Conservation (phyloP, 2,797 vertebrate genomes). For the Sarcoramphus papa region DNA sequence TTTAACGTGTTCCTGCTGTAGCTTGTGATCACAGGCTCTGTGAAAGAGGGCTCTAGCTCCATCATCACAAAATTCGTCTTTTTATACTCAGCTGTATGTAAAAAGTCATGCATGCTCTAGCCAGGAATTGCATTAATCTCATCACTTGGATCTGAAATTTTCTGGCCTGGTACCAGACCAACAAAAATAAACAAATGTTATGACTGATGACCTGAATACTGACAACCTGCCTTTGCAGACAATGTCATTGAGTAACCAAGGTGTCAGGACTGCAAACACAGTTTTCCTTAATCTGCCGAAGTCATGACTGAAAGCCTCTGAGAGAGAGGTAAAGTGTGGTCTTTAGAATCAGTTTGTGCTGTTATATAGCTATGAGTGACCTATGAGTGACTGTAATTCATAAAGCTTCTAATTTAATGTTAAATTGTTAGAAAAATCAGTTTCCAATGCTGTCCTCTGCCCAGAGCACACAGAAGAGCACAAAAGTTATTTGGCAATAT, state of each 20-base stretch:
- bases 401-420: not conserved
- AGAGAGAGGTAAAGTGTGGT: not conserved
- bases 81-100: not conserved
- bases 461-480: not conserved
- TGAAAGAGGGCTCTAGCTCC: not conserved
- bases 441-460: not conserved
- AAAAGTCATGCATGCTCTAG: not conserved
- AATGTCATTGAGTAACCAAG: not conserved
- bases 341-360: not conserved
- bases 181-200: not conserved
- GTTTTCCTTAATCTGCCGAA: not conserved
- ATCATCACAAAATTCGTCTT: not conserved
- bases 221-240: not conserved
- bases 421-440: not conserved
- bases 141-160: not conserved
- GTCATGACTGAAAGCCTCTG: not conserved
- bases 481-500: not conserved
- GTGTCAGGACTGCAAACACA: not conserved
- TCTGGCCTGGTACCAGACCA: not conserved
- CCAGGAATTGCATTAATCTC: not conserved
- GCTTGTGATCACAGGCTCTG: not conserved
- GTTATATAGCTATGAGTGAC: not conserved
- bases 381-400: not conserved
- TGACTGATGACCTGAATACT: not conserved
- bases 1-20: not conserved